Evolutionary conservation across 2,113 vertebrate genomes (phyloP), one percentile per base, ranked within the genome.

Genomic region (sheep (Ovis aries)): DNA sequence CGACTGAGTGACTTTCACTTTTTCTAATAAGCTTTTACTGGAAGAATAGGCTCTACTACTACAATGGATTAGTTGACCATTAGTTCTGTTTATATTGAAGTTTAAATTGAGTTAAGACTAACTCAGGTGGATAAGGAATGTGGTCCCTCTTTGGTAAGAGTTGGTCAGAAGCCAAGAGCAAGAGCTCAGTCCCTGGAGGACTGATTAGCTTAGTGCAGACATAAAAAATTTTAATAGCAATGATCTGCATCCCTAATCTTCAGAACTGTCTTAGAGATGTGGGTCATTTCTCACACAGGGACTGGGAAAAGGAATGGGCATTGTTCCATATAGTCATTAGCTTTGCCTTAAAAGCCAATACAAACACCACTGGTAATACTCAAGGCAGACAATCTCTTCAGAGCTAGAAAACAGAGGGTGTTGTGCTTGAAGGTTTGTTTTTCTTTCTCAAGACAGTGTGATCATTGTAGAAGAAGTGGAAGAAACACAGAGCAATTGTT

Each of bases 141-240:
- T 60, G 9, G 13, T 78, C 45, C 7, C 25, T 92, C 84, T 86
- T 19, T 60, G 4, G 50, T 89, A 94, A 53, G 25, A 96, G 53
- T 13, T 97, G 67, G 71, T 86, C 55, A 98, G 85, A 88, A 96
- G 77, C 82, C 92, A 94, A 59, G 82, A 55, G 92, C 82, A 95
- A 95, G 85, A 93, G 85, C 64, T 92, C 57, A 95, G 23, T 91
- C 81, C 60, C 36, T 48, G 29, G 52, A 96, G 74, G 52, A 52
- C 81, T 95, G 91, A n/a, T 97, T 92, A 92, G 78, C 36, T 95
- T 95, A 78, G n/a, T 43, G 27, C 12, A 89, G 78, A 71, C 53
- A 95, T 40, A 92, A 91, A 87, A 91, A 36, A 27, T 78, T 25
- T 57, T 91, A 84, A 59, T 96, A 78, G 45, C 15, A 86, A 17